Evolutionary conservation across 2,888 invertebrate genomes (phyloP).

Genomic region (Drosophila robusta): DNA sequence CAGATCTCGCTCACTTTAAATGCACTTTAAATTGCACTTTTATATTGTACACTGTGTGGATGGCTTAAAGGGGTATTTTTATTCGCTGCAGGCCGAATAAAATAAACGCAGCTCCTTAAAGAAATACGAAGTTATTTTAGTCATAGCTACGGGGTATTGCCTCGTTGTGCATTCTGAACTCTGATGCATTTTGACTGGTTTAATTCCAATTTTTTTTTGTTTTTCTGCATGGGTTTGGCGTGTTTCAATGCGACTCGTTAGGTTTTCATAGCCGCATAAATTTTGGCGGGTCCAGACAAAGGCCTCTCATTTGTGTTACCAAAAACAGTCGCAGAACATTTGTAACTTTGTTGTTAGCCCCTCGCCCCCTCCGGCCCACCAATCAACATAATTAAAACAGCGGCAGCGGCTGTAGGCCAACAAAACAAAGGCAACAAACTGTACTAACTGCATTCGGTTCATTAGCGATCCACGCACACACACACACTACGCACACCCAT

Average conservation of each 20-base stretch:
- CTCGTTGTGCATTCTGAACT: neutral
- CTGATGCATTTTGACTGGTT: neutral
- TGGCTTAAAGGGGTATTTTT: no score
- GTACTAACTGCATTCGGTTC: slow-evolving; percentile 61
- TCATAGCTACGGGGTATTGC: neutral
- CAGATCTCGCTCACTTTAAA: slow-evolving; percentile 2
- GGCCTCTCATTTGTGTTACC: slow-evolving; percentile 53
- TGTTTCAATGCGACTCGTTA: slow-evolving; percentile 57
- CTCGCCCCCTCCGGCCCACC: neutral
- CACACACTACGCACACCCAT: slow-evolving; percentile 9
- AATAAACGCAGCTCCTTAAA: no score
- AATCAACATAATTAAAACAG: slow-evolving; percentile 54
- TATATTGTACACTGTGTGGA: neutral
- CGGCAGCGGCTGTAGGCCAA: slow-evolving; percentile 47
- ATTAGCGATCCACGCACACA: slow-evolving; percentile 49
- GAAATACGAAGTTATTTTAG: neutral
- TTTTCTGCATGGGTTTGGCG: slow-evolving; percentile 29
- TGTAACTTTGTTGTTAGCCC: slow-evolving; percentile 46
- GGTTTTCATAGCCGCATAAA: slow-evolving; percentile 59
- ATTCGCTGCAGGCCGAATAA: no score
- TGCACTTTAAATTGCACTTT: slow-evolving; percentile 1
- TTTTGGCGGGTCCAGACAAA: slow-evolving; percentile 46
- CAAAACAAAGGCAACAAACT: slow-evolving; percentile 54
- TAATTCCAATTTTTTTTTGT: slow-evolving; percentile 1
- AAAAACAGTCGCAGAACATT: slow-evolving; percentile 48